Evolutionary conservation across 53 echinoderm and acorn worm genomes (phyloP).

Genomic region (Henricia sp.): DNA sequence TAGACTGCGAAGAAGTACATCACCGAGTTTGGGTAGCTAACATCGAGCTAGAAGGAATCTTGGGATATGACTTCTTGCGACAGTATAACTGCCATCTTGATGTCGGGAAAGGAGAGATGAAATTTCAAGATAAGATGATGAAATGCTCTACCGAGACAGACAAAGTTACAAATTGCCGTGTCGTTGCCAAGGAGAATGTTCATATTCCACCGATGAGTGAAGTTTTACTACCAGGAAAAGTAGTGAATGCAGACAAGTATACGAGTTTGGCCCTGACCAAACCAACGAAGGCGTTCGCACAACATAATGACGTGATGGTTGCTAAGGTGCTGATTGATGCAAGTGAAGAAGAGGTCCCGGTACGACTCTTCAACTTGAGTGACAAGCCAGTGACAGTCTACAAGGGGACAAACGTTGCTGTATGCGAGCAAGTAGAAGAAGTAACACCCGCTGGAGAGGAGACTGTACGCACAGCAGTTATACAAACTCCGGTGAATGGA

Average conservation of each 20-base stretch:
- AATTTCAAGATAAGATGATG: not conserved
- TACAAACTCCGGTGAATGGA: not conserved
- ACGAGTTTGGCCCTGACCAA: not conserved
- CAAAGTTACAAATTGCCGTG: conserved; percentile 9
- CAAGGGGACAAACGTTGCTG: conserved; percentile 30
- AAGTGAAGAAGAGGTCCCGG: not conserved
- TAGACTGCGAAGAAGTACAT: not conserved
- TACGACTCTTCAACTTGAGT: conserved; percentile 53
- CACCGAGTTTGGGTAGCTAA: conserved; percentile 61
- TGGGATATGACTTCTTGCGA: conserved; percentile 68
- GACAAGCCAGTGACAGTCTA: not conserved
- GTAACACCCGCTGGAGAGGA: not conserved
- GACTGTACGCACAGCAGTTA: not conserved
- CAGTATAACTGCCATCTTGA: conserved; percentile 28
- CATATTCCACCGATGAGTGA: not conserved
- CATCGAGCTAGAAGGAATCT: conserved; percentile 63
- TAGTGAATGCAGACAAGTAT: not conserved
- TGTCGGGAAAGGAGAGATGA: conserved; percentile 2
- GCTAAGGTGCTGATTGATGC: conserved; percentile 29
- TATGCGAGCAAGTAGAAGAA: conserved; percentile 35
- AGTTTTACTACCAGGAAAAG: conserved; percentile 8
- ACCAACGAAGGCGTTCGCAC: not conserved
- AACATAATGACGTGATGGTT: conserved; percentile 27
- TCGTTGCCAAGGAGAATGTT: not conserved
- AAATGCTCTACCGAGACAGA: not conserved